Evolutionary conservation across 2,797 vertebrate species (phyloP), one percentile per base, ranked within the genome.

Genomic region (Myotis findleyi): DNA sequence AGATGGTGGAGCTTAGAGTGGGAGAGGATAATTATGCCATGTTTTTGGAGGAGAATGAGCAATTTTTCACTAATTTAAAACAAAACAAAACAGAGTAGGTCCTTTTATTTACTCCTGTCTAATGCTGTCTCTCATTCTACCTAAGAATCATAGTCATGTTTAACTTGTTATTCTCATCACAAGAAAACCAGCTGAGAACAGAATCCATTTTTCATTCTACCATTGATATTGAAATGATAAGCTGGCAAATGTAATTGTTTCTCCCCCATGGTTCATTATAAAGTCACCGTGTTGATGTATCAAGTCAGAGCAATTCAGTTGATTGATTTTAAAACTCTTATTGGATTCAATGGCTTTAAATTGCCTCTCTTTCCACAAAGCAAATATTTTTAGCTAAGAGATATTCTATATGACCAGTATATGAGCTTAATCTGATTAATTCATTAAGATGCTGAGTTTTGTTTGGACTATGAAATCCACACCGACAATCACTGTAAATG

Each of bases 201-300:
- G 30, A 0, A 68, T 66, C 59, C 11, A 94, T 93, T 97, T 96
- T 96, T 97, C 75, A 94, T 95, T 36, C 11, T 7, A 47, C 68
- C 53, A 20, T 91, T 96, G 92, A 71, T 95, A 97, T 84, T 91
- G 49, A 98, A 98, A 96, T 96, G 89, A 96, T 93, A 97, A 94
- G 47, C 94, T 97, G 88, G 64, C 88, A 95, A 76, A 51, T 55
- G 11, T 93, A 96, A 93, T 64, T 76, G 47, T 97, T 98, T 97
- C 88, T 97, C 77, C 87, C 90, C 77, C 4, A 69, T 89, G 94
- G 62, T 62, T 97, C 87, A 95, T 95, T 89, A n/a, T 79, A 82
- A 86, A 96, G 86, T 82, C 1, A 3, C 69, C 18, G 36, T 94
- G 77, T 94, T 97, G 91, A 82, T 44, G 25, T 94, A 97, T 76